Percentiles rank a stretch among this genome's conserved stretches.
Conservation (phyloP, 1,140 invertebrate genomes). For the Colletes latitarsis region DNA sequence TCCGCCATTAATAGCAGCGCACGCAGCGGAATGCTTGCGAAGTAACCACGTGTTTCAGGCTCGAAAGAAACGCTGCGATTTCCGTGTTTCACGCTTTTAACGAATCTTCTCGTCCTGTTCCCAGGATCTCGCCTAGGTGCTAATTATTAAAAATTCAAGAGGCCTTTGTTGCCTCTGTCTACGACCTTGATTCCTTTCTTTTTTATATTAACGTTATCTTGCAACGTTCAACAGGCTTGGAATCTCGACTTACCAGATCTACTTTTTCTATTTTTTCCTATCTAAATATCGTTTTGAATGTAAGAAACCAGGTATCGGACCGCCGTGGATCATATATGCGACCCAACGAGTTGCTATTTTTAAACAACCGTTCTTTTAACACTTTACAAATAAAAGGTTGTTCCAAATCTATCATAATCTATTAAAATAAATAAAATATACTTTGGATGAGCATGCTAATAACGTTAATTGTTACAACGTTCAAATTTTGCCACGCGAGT, state of each 20-base stretch:
- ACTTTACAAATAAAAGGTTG: too few species aligned
- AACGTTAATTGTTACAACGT: too few species aligned
- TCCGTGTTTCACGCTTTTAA: not conserved
- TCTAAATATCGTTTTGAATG: not conserved
- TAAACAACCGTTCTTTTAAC: too few species aligned
- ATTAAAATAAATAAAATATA: too few species aligned
- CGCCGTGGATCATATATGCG: too few species aligned
- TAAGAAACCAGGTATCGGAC: not conserved
- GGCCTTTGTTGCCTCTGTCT: not conserved
- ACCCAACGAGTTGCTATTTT: too few species aligned
- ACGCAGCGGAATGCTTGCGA: constrained; percentile 2
- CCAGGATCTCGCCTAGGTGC: constrained; percentile 4
- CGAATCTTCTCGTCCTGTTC: not conserved
- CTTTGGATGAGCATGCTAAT: too few species aligned
- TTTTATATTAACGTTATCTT: not conserved
- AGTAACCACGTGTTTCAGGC: constrained; percentile 8
- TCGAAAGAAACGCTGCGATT: not conserved
- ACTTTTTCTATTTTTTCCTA: not conserved
- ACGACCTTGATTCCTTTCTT: not conserved
- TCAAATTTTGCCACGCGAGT: too few species aligned
- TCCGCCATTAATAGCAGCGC: not conserved
- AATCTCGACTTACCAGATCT: constrained; percentile 34
- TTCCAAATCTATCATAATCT: too few species aligned
- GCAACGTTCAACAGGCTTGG: not conserved
- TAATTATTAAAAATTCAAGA: constrained; percentile 10